Conservation (phyloP, 2,113 vertebrate genomes). For the Chrysochloris asiatica region DNA sequence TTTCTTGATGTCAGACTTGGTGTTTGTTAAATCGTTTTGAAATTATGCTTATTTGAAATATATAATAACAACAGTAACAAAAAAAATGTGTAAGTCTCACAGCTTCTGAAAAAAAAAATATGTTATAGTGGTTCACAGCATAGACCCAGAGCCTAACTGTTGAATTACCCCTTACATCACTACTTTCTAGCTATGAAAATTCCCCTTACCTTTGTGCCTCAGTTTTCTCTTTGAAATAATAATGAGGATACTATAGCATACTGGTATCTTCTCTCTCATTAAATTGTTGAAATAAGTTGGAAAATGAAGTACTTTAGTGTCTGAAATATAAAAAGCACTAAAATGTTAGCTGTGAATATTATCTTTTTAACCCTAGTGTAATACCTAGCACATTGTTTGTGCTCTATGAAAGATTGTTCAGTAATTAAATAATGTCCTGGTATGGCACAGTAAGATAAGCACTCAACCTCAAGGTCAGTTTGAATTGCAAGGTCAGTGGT, state of each 20-base stretch:
- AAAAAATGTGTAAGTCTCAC: background rate
- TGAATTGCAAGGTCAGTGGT: too few species aligned
- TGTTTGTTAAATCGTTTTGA: constrained; percentile 18
- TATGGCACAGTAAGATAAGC: too few species aligned
- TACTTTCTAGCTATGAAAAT: background rate
- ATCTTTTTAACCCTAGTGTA: background rate
- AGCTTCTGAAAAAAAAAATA: background rate
- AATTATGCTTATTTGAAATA: background rate
- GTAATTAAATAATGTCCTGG: background rate
- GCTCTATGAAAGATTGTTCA: background rate
- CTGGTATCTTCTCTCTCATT: background rate
- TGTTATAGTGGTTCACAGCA: background rate
- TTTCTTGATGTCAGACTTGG: background rate
- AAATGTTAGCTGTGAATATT: background rate
- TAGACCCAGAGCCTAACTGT: background rate
- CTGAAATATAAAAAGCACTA: background rate
- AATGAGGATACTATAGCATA: background rate
- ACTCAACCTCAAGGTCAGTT: too few species aligned
- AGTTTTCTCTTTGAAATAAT: background rate
- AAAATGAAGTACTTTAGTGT: too few species aligned
- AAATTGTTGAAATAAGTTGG: constrained; percentile 8
- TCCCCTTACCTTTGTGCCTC: background rate
- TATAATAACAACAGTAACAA: background rate
- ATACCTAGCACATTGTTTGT: background rate
- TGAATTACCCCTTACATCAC: background rate